Conservation (phyloP, 2,113 vertebrate species). For the Mohoua ochrocephala region DNA sequence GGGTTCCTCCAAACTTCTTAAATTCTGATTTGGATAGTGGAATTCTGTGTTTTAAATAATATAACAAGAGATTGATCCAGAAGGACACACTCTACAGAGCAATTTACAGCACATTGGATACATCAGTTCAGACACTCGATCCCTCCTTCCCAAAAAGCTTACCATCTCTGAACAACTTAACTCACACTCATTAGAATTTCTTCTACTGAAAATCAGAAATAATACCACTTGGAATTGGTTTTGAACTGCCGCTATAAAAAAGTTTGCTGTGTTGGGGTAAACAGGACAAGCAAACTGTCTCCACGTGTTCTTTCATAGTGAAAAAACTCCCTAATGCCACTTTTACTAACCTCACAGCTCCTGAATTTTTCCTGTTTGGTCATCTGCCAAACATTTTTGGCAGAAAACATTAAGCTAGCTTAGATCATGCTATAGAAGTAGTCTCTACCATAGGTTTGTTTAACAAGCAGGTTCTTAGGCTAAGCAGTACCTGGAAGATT, state of each 20-base stretch:
- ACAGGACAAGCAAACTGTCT: background rate
- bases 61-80: background rate
- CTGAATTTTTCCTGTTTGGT: background rate
- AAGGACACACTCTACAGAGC: background rate
- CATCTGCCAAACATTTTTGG: background rate
- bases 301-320: background rate
- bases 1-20: background rate
- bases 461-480: background rate
- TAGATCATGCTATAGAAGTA: background rate
- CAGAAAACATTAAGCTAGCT: background rate
- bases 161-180: background rate
- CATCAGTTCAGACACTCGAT: background rate
- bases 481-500: background rate
- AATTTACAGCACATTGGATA: background rate
- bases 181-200: background rate
- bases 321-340: background rate
- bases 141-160: background rate
- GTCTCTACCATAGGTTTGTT: background rate
- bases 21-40: background rate
- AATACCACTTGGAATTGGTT: background rate
- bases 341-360: background rate
- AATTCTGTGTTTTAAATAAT: background rate
- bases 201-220: background rate
- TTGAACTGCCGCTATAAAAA: background rate
- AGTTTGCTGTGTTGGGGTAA: fast-evolving